Evolutionary conservation across 2,888 invertebrate genomes (phyloP).

Genomic region (Drosophila helvetica): DNA sequence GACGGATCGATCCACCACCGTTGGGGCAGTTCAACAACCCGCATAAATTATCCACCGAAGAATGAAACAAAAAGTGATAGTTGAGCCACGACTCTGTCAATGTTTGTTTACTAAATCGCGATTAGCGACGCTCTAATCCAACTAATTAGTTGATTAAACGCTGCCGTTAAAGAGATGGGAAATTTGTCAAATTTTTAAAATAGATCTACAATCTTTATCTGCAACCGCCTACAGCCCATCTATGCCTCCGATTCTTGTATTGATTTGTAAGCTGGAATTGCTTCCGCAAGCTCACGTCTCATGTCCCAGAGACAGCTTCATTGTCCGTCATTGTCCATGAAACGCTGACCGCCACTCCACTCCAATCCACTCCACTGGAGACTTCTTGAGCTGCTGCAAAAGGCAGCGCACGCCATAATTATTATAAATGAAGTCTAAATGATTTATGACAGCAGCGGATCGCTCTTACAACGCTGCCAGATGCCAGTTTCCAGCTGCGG

Average conservation of each 20-base stretch:
- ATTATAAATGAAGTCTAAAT: slow-evolving; percentile 76
- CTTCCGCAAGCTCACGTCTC: slow-evolving; percentile 65
- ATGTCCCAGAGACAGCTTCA: slow-evolving; percentile 57
- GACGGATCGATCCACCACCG: background rate
- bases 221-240: background rate
- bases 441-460: slow-evolving; percentile 67
- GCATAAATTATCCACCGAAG: slow-evolving; percentile 52
- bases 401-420: slow-evolving; percentile 58
- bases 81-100: slow-evolving; percentile 29
- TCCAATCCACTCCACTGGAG: slow-evolving; percentile 19
- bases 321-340: slow-evolving; percentile 64
- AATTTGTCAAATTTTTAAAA: slow-evolving; percentile 30
- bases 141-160: slow-evolving; percentile 58
- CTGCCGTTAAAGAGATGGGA: slow-evolving; percentile 32
- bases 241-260: background rate
- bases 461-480: slow-evolving; percentile 64
- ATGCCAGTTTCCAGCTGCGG: slow-evolving; percentile 46
- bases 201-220: slow-evolving; percentile 19
- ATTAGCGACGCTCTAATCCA: slow-evolving; percentile 35
- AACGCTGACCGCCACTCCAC: slow-evolving; percentile 52
- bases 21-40: slow-evolving; percentile 70
- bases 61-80: slow-evolving; percentile 65
- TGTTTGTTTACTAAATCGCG: slow-evolving; percentile 26
- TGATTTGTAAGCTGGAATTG: slow-evolving; percentile 31
- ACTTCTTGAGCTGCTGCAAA: slow-evolving; percentile 48